phyloP scores from a whole-genome alignment of 2,797 vertebrate species.

The Vipera latastei region DNA sequence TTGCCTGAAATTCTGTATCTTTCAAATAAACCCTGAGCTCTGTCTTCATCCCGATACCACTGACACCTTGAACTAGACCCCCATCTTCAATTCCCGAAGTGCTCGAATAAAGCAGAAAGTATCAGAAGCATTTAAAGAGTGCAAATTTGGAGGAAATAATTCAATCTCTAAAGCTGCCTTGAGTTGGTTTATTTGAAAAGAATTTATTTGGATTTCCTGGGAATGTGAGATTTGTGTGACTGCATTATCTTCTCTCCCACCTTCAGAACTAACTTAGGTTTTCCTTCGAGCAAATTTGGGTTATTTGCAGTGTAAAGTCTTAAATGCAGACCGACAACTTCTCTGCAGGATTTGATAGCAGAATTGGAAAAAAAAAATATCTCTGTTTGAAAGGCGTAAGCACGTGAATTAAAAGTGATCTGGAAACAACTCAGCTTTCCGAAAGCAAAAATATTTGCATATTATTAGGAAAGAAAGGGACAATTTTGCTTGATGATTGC shows the following conservation, averaged over 20 bases:
- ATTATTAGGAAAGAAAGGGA: background rate
- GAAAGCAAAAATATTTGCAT: background rate
- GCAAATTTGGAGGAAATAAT: background rate
- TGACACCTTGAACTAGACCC: background rate
- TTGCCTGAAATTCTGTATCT: background rate
- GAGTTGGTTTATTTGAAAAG: conserved; percentile 26
- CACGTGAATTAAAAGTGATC: conserved; percentile 21
- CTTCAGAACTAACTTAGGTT: conserved; percentile 33
- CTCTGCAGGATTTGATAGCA: conserved; percentile 28
- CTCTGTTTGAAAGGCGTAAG: background rate
- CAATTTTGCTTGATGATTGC: background rate
- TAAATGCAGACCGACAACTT: conserved; percentile 48
- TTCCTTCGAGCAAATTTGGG: conserved; percentile 52
- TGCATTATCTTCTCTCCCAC: conserved; percentile 24
- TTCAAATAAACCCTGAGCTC: background rate
- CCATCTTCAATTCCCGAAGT: too few species aligned
- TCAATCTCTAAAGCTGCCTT: background rate
- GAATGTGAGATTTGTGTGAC: conserved; percentile 23
- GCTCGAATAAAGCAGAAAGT: background rate
- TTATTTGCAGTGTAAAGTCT: conserved; percentile 49
- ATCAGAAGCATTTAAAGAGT: background rate
- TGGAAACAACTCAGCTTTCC: background rate
- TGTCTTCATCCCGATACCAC: background rate
- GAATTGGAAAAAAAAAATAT: background rate
- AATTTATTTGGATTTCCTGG: conserved; percentile 35